Conservation (phyloP, 64 coral and sea anemone genomes). For the Acropora yongei region DNA sequence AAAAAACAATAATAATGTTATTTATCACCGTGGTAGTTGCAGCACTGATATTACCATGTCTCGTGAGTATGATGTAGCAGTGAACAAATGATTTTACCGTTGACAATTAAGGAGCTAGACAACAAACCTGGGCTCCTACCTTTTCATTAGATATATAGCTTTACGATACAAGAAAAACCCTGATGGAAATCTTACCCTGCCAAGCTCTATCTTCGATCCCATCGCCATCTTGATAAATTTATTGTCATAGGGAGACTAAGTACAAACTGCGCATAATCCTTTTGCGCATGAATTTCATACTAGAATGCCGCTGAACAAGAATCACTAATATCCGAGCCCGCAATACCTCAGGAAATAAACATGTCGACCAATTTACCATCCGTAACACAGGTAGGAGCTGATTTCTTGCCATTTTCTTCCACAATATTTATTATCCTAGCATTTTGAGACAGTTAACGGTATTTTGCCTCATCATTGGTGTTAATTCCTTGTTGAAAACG, state of each 20-base stretch:
- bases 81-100: too few species aligned
- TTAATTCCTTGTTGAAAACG: background rate
- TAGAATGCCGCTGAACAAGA: background rate
- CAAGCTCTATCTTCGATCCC: slow-evolving; percentile 87
- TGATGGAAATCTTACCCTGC: slow-evolving; percentile 48
- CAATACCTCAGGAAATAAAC: slow-evolving; percentile 57
- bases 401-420: background rate
- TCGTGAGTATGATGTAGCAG: too few species aligned
- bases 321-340: slow-evolving; percentile 10
- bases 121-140: too few species aligned
- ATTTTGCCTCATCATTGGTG: background rate
- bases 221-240: slow-evolving; percentile 72
- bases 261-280: background rate
- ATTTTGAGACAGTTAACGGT: background rate
- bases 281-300: slow-evolving; percentile 24
- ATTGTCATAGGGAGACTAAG: background rate
- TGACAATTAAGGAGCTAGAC: too few species aligned
- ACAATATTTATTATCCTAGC: background rate
- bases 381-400: slow-evolving; percentile 41
- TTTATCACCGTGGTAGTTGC: too few species aligned
- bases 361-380: slow-evolving; percentile 63
- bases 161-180: background rate
- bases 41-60: too few species aligned
- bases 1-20: background rate
- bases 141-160: too few species aligned